Evolutionary conservation across 2,888 invertebrate species (phyloP).

Genomic region (Polydrusus cervinus): DNA sequence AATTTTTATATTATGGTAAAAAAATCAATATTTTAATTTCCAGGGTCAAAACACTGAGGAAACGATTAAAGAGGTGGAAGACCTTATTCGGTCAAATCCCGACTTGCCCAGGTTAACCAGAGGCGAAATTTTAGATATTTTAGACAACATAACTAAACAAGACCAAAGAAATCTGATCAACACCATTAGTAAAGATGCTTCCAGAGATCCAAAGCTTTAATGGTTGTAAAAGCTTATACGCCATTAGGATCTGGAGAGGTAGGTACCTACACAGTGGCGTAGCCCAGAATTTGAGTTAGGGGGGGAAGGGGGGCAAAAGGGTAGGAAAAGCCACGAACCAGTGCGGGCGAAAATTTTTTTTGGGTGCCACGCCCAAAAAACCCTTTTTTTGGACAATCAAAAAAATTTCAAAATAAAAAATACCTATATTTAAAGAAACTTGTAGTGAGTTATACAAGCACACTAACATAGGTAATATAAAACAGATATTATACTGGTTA

Average conservation of each 20-base stretch:
- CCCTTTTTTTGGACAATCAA: too few relatives aligned
- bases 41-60: conserved; percentile 72
- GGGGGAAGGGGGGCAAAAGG: too few relatives aligned
- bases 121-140: conserved; percentile 79
- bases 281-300: too few relatives aligned
- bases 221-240: conserved; percentile 81
- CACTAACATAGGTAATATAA: too few relatives aligned
- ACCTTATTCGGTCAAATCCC: conserved; percentile 76
- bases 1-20: too few relatives aligned
- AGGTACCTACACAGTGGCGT: not conserved
- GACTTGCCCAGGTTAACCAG: conserved; percentile 78
- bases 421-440: too few relatives aligned
- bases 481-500: too few relatives aligned
- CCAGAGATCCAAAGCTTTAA: conserved; percentile 73
- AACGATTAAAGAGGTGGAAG: conserved; percentile 81
- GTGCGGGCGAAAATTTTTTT: too few relatives aligned
- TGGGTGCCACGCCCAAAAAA: too few relatives aligned
- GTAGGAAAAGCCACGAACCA: too few relatives aligned
- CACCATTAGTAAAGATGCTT: conserved; percentile 55
- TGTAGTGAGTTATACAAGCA: too few relatives aligned
- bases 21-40: not conserved
- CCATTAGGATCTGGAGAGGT: conserved; percentile 74
- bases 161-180: conserved; percentile 64
- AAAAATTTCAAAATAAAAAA: too few relatives aligned
- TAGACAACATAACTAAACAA: conserved; percentile 78